Evolutionary conservation across 1,140 invertebrate species (phyloP).

Genomic region (Dendroctonus valens): DNA sequence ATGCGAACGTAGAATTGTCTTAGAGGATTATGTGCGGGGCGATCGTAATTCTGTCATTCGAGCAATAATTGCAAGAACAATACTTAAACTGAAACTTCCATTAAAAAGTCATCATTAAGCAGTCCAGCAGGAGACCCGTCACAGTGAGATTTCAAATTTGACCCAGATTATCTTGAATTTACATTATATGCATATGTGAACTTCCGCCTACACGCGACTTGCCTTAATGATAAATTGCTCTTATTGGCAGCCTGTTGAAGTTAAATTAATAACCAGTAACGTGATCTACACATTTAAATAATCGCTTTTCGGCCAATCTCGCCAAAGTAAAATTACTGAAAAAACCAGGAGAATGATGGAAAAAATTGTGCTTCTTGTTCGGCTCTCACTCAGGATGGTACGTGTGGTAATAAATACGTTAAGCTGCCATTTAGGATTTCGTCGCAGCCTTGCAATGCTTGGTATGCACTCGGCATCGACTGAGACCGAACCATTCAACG

Average conservation of each 20-base stretch:
- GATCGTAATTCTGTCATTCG: no score
- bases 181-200: conserved; percentile 27
- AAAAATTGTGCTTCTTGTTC: not conserved
- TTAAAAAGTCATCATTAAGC: no score
- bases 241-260: conserved; percentile 22
- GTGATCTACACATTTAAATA: conserved; percentile 18
- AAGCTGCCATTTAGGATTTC: conserved; percentile 26
- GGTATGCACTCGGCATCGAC: conserved; percentile 13
- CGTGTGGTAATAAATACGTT: conserved; percentile 22
- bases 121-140: no score
- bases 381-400: not conserved
- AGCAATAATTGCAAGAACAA: no score
- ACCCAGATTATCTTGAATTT: conserved; percentile 19
- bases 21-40: no score
- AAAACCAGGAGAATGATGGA: not conserved
- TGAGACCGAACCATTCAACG: conserved; percentile 15
- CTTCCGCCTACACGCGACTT: conserved; percentile 22
- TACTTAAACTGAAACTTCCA: no score
- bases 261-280: conserved; percentile 20
- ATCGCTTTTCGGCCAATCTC: not conserved
- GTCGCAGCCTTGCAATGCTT: conserved; percentile 16
- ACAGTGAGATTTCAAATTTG: conserved; percentile 11
- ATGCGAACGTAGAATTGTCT: no score
- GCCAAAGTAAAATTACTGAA: not conserved
- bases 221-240: conserved; percentile 25